Percentiles rank a stretch among this genome's conserved stretches.
Conservation (phyloP, 1,140 invertebrate species). For the Wasmannia auropunctata region DNA sequence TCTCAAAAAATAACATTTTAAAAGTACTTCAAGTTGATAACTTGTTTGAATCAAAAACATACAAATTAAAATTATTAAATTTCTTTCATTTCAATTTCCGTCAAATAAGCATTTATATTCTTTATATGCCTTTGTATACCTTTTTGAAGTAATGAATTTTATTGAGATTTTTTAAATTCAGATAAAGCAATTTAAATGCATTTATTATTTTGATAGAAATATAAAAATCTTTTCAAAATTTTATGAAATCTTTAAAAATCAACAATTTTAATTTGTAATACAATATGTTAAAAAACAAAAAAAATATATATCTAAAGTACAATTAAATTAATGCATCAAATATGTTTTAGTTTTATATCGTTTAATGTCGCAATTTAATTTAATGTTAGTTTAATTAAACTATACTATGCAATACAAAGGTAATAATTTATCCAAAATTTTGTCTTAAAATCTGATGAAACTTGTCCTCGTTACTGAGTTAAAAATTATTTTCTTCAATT, state of each 20-base stretch:
- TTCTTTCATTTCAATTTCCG: neutral
- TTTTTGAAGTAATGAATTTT: neutral
- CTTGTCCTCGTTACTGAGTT: neutral
- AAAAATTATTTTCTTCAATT: slow-evolving; percentile 12
- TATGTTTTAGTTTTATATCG: neutral
- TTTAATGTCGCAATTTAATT: neutral
- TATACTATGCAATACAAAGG: neutral
- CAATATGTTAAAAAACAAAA: neutral
- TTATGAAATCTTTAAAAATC: neutral
- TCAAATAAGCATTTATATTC: neutral
- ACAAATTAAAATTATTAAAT: neutral
- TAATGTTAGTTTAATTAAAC: neutral
- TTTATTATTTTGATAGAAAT: neutral
- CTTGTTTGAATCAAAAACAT: neutral
- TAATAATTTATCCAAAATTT: neutral
- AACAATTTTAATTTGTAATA: neutral
- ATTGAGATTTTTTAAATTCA: neutral
- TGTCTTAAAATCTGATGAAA: neutral
- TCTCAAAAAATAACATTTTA: neutral
- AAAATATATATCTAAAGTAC: neutral
- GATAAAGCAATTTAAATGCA: neutral
- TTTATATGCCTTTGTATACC: neutral
- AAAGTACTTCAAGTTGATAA: neutral
- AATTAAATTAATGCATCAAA: neutral
- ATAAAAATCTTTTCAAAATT: neutral